phyloP scores from a whole-genome alignment of 37 sponge, comb jelly and placozoan genomes.

The Bolinopsis microptera region DNA sequence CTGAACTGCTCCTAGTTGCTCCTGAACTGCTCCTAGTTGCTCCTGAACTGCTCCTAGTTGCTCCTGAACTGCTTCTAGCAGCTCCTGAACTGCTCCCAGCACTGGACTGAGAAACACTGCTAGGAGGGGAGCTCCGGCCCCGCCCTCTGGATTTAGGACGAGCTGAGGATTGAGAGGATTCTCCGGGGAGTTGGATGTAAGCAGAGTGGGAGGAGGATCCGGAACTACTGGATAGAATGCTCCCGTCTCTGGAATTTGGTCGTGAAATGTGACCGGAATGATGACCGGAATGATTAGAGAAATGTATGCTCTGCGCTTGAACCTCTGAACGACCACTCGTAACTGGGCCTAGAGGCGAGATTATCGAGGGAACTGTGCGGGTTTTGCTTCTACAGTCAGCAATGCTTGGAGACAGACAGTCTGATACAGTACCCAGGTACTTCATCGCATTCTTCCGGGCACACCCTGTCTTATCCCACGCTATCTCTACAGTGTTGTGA shows the following conservation, averaged over 20 bases:
- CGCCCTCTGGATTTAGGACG: background rate
- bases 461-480: background rate
- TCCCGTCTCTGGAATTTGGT: background rate
- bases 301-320: too few species aligned
- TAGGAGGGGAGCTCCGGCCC: background rate
- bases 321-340: background rate
- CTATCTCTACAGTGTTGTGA: constrained; percentile 1
- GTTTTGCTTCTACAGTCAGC: background rate
- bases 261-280: too few species aligned
- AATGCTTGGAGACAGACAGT: background rate
- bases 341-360: background rate
- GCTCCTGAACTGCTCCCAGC: too few species aligned
- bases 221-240: background rate
- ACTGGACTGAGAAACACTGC: background rate
- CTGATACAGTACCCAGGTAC: background rate
- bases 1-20: background rate
- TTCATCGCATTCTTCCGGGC: constrained; percentile 37
- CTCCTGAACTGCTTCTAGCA: background rate
- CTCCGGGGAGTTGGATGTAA: background rate
- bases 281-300: too few species aligned
- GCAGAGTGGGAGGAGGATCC: background rate
- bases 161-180: background rate
- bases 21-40: background rate
- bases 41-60: too few species aligned
- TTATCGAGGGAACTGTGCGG: background rate